phyloP scores from a whole-genome alignment of 2,797 vertebrate genomes.

The Danio jaintianensis region DNA sequence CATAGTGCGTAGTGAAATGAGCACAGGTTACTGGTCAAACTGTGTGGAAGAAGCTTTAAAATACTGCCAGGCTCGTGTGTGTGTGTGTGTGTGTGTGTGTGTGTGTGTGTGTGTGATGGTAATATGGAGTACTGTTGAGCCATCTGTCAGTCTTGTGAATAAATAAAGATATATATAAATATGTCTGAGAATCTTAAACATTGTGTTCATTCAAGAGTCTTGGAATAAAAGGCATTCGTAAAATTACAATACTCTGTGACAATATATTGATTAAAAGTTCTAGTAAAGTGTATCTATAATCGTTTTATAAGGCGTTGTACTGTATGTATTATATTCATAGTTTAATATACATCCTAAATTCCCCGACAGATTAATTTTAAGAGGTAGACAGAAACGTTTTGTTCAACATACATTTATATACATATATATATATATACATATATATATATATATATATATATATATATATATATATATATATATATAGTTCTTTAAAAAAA shows the following conservation, averaged over 20 bases:
- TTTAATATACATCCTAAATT: slow-evolving; percentile 64
- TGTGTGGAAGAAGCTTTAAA: slow-evolving; percentile 40
- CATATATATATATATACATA: no score
- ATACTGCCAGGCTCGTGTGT: slow-evolving; percentile 39
- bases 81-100: no score
- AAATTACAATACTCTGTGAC: slow-evolving; percentile 36
- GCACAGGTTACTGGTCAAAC: slow-evolving; percentile 53
- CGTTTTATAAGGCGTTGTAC: slow-evolving; percentile 79
- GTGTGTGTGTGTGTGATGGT: slow-evolving; percentile 10
- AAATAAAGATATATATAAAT: slow-evolving; percentile 41
- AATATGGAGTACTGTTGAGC: slow-evolving; percentile 32
- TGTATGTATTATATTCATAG: slow-evolving; percentile 72
- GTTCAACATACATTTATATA: slow-evolving; percentile 64
- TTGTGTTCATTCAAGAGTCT: slow-evolving; percentile 34
- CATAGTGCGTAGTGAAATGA: slow-evolving; percentile 34
- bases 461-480: slow-evolving; percentile 21
- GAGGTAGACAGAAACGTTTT: slow-evolving; percentile 80
- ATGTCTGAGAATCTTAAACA: slow-evolving; percentile 14
- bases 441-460: slow-evolving; percentile 15
- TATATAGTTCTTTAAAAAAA: background rate
- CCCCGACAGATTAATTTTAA: slow-evolving; percentile 68
- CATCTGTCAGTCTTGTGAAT: slow-evolving; percentile 38
- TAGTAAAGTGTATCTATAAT: slow-evolving; percentile 45
- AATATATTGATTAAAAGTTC: slow-evolving; percentile 59
- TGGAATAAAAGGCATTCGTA: slow-evolving; percentile 32